Percentiles rank a stretch among this genome's conserved stretches.
phyloP scores from a whole-genome alignment of 1,140 invertebrate species.

The Heliothis virescens region DNA sequence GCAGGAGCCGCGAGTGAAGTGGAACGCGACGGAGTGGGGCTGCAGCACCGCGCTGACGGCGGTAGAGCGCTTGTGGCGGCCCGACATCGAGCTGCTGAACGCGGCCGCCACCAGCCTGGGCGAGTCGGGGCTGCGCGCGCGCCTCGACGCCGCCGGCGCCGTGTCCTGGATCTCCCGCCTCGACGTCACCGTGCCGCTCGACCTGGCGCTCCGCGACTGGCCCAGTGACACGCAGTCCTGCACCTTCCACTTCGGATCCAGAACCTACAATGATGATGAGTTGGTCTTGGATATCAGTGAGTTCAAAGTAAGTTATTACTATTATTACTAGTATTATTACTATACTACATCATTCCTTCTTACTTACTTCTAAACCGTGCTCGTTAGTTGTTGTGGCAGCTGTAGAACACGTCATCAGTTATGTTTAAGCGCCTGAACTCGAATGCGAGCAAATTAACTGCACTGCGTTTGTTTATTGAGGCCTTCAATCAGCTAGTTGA shows the following conservation, averaged over 20 bases:
- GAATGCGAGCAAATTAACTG: too few relatives aligned
- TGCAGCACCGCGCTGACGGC: slow-evolving; percentile 61
- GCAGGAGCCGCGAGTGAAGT: slow-evolving; percentile 70
- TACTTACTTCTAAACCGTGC: too few relatives aligned
- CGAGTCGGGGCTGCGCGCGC: slow-evolving; percentile 61
- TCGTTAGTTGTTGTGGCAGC: too few relatives aligned
- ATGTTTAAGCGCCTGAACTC: too few relatives aligned
- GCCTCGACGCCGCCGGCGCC: slow-evolving; percentile 60
- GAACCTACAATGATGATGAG: slow-evolving; percentile 60
- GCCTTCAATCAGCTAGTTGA: not conserved
- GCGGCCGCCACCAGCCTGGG: slow-evolving; percentile 57
- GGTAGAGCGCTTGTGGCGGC: slow-evolving; percentile 72
- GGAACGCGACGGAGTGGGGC: slow-evolving; percentile 72
- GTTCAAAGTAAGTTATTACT: slow-evolving; percentile 50
- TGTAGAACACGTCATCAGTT: too few relatives aligned
- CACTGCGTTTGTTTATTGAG: too few relatives aligned
- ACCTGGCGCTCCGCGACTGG: slow-evolving; percentile 66
- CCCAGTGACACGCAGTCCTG: slow-evolving; percentile 66
- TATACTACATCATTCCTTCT: not conserved
- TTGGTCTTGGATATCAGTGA: slow-evolving; percentile 58
- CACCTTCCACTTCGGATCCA: slow-evolving; percentile 70
- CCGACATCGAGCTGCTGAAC: slow-evolving; percentile 69
- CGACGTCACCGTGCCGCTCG: slow-evolving; percentile 65
- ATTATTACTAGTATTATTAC: too few relatives aligned
- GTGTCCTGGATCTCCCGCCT: slow-evolving; percentile 64